Evolutionary conservation across 2,888 invertebrate species (phyloP).

Genomic region (Therioaphis trifolii): DNA sequence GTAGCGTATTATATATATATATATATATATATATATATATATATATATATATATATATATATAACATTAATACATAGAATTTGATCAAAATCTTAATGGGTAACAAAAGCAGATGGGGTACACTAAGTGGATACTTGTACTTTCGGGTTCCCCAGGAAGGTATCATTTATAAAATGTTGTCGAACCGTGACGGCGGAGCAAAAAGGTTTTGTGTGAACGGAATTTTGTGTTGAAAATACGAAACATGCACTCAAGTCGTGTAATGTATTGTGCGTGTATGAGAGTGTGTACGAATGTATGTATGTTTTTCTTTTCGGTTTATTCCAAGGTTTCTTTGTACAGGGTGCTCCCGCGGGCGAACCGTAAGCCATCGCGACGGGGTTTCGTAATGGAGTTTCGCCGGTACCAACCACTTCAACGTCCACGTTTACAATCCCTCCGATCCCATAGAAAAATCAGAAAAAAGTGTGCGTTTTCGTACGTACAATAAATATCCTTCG

Average conservation of each 20-base stretch:
- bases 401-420: too few species aligned
- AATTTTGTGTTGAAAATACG: slow-evolving; percentile 3
- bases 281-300: neutral
- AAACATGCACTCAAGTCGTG: slow-evolving; percentile 8
- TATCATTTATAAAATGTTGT: slow-evolving; percentile 45
- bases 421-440: neutral
- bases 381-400: neutral
- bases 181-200: slow-evolving; percentile 11
- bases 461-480: too few species aligned
- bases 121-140: slow-evolving; percentile 24
- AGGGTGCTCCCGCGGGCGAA: neutral
- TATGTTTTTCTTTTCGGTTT: neutral
- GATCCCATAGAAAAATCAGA: neutral
- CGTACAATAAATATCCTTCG: neutral
- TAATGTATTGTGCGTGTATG: neutral
- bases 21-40: neutral
- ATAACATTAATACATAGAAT: too few species aligned
- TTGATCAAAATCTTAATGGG: slow-evolving; percentile 21
- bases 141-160: neutral
- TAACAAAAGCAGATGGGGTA: slow-evolving; percentile 10
- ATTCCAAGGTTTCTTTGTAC: neutral
- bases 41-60: neutral
- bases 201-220: neutral
- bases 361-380: neutral
- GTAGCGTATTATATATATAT: too few species aligned